Base-by-base conservation (phyloP, 2,797 vertebrate genomes). In the Lacerta agilis region DNA sequence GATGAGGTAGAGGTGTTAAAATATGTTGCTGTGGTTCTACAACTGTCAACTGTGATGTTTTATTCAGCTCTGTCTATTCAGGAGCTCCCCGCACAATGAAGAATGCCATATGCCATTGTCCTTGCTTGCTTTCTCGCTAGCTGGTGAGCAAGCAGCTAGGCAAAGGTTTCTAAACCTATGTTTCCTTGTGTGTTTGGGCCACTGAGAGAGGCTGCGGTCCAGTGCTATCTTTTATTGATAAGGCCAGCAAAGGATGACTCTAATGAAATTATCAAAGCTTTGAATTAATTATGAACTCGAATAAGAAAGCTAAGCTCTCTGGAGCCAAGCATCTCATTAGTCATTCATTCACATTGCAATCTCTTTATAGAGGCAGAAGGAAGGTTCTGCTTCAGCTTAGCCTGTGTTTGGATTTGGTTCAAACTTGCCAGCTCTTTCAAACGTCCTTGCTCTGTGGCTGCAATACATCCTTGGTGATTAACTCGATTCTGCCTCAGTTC, bases 241-340 rank as follows among this genome's bases (percentile, higher is more conserved):
- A 97, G 97, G 96, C 96, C 96, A 96, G 97, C 96, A 97, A 97
- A 98, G 95, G 95, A 96, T 93, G 95, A 97, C 97, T 96, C 97
- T 99, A 99, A 99, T 99, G 98, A 99, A 98, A 99, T 99, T 98
- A 99, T 99, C 98, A 99, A 98, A 98, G 98, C 98, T 98, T 96
- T 99, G 98, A 99, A 99, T 99, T 98, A 99, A 99, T 99, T 98
- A 99, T 99, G 98, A 99, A 98, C 97, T 97, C 96, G 98, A 98
- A 98, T 98, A 98, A 98, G 98, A 98, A 98, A 98, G 97, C 97
- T 97, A 95, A 97, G 98, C 97, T 98, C 98, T 98, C 97, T 97
- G 97, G 98, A 99, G 98, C 97, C 96, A 93, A 85, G 92, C 96
- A 97, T 96, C 97, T 98, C 98, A 98, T 99, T 99, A 98, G 96